Evolutionary conservation across 2,797 vertebrate species (phyloP), one percentile per base, ranked within the genome.

Genomic region (Lagorchestes hirsutus): DNA sequence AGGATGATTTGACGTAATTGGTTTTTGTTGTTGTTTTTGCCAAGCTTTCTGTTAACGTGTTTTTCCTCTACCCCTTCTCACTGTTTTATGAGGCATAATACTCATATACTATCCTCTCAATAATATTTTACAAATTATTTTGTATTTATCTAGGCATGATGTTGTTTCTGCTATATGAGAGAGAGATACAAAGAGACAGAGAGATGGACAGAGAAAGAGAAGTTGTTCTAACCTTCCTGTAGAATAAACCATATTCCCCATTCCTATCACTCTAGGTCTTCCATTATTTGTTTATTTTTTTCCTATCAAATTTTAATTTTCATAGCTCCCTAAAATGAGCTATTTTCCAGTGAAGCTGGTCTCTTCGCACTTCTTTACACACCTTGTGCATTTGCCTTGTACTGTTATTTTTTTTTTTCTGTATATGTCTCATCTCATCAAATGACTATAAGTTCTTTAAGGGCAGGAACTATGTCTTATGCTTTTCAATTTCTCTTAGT

Each of bases 361-460:
- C 62, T 93, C 50, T 50, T 91, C 12, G 8, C 52, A 91, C 46
- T 27, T 40, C 14, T 29, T 4, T 14, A 13, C 34, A 40, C 4
- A 59, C 1, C 13, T 29, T 34, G 34, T 16, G 34, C 34, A n/a
- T 74, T 54, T 50, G 54, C 5, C 58, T 57, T 54, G 24, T 31
- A 52, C 95, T 94, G 62, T 94, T 54, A 46, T 74, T 90, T 62
- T 62, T 62, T 56, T 59, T 55, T 56, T 56, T 31, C 59, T 62
- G 4, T 62, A 74, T 16, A 40, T 67, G 12, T 74, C 34, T 74
- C 5, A n/a, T 74, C 62, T 74, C 16, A n/a, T n/a, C 34, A 74
- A 74, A n/a, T 74, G 14, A 34, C 59, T 62, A 34, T n/a, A 74
- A 74, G 5, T 74, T 74, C 14, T 74, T 6, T 74, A 34, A 74